phyloP scores from a whole-genome alignment of 2,797 vertebrate species.

The Onychomys arenicola region DNA sequence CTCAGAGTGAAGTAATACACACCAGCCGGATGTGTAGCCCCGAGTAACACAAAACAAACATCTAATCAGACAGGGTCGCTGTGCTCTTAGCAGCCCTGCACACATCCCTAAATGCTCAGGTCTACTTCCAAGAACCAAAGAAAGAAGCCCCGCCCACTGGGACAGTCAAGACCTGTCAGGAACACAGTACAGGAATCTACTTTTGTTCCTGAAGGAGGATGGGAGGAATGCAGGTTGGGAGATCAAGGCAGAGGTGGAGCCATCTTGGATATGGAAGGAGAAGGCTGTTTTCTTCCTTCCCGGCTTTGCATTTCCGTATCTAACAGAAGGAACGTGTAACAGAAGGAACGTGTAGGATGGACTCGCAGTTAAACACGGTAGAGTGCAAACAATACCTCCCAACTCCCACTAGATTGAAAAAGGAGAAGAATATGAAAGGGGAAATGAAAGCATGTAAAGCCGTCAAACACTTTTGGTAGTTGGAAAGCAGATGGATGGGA shows the following conservation, averaged over 20 bases:
- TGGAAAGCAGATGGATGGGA: constrained; percentile 65
- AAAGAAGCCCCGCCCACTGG: background rate
- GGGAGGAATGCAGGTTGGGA: background rate
- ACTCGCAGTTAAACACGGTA: background rate
- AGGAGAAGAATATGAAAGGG: background rate
- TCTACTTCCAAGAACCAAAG: background rate
- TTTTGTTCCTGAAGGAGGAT: background rate
- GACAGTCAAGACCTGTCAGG: background rate
- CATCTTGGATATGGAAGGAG: background rate
- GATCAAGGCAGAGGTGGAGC: background rate
- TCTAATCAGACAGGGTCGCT: background rate
- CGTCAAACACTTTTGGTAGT: constrained; percentile 12
- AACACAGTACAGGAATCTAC: background rate
- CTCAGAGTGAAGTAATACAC: background rate
- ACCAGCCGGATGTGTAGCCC: background rate
- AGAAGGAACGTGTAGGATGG: background rate
- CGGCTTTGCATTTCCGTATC: background rate
- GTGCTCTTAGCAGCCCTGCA: background rate
- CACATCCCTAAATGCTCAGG: background rate
- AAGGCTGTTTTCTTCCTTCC: background rate
- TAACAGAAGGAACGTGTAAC: background rate
- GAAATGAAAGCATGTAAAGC: constrained; percentile 23
- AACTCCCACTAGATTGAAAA: background rate
- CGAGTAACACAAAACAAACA: background rate
- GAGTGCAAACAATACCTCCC: background rate